Evolutionary conservation across 2,888 invertebrate genomes (phyloP).

Genomic region (Eupeodes latifasciatus): DNA sequence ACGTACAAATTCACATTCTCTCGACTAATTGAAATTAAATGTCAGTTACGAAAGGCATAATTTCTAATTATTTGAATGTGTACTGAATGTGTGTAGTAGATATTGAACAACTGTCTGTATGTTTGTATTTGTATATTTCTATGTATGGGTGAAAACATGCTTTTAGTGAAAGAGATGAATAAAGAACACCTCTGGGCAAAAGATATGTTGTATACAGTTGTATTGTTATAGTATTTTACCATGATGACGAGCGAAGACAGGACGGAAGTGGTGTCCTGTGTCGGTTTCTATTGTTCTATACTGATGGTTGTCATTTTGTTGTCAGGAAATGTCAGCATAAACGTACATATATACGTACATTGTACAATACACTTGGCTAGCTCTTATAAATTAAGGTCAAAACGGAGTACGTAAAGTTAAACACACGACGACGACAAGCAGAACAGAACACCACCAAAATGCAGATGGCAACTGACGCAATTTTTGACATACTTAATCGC

Average conservation of each 20-base stretch:
- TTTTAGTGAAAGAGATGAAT: too few relatives aligned
- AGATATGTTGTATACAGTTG: slow-evolving; percentile 11
- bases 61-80: slow-evolving; percentile 62
- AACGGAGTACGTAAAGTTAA: background rate
- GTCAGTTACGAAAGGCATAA: slow-evolving; percentile 69
- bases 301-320: slow-evolving; percentile 40
- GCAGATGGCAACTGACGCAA: background rate
- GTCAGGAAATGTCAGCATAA: slow-evolving; percentile 58
- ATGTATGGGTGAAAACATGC: too few relatives aligned
- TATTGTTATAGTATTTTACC: background rate
- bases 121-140: too few relatives aligned
- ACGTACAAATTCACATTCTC: background rate
- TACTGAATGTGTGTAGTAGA: background rate
- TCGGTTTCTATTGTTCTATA: slow-evolving; percentile 25
- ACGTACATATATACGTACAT: background rate
- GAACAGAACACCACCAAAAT: background rate
- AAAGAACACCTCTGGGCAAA: background rate
- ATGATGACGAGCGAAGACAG: slow-evolving; percentile 31
- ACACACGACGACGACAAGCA: background rate
- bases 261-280: slow-evolving; percentile 55
- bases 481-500: background rate
- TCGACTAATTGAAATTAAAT: slow-evolving; percentile 72
- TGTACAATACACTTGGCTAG: slow-evolving; percentile 46
- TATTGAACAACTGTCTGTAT: background rate
- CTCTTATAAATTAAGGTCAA: slow-evolving; percentile 45